phyloP scores from a whole-genome alignment of 2,113 vertebrate genomes.

The Callopanchax toddi region DNA sequence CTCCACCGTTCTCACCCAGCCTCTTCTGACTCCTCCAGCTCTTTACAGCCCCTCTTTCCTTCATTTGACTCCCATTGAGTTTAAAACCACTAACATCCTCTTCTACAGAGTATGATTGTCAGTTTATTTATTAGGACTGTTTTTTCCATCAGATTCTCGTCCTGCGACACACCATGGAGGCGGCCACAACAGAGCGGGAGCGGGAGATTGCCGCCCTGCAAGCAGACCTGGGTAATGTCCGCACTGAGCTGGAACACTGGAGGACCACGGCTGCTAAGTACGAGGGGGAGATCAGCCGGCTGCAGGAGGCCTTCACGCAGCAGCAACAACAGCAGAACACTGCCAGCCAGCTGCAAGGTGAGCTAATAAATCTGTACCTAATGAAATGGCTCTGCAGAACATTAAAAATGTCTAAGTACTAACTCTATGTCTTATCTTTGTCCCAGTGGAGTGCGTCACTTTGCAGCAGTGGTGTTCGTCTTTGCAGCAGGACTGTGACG shows the following conservation, averaged over 20 bases:
- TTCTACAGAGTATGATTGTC: neutral
- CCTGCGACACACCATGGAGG: slow-evolving; percentile 88
- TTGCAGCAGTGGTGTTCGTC: slow-evolving; percentile 85
- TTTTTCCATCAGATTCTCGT: slow-evolving; percentile 78
- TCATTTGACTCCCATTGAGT: too few relatives aligned
- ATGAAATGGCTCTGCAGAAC: neutral
- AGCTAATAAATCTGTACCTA: neutral
- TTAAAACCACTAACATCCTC: too few relatives aligned
- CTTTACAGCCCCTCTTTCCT: too few relatives aligned
- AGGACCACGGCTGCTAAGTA: slow-evolving; percentile 86
- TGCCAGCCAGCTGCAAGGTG: slow-evolving; percentile 85
- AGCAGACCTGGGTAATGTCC: slow-evolving; percentile 84
- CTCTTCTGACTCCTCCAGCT: neutral
- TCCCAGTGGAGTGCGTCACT: slow-evolving; percentile 86
- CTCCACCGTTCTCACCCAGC: neutral
- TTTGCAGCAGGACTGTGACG: slow-evolving; percentile 88
- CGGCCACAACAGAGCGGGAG: slow-evolving; percentile 85
- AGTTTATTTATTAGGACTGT: neutral
- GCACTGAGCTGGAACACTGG: slow-evolving; percentile 89
- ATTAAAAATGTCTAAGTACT: neutral
- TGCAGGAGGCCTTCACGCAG: slow-evolving; percentile 87
- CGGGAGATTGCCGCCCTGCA: slow-evolving; percentile 87
- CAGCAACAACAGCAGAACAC: slow-evolving; percentile 84
- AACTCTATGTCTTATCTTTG: neutral
- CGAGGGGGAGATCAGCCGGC: slow-evolving; percentile 86